Evolutionary conservation across 2,797 vertebrate genomes (phyloP), one percentile per base, ranked within the genome.

Genomic region (Leuciscus waleckii): DNA sequence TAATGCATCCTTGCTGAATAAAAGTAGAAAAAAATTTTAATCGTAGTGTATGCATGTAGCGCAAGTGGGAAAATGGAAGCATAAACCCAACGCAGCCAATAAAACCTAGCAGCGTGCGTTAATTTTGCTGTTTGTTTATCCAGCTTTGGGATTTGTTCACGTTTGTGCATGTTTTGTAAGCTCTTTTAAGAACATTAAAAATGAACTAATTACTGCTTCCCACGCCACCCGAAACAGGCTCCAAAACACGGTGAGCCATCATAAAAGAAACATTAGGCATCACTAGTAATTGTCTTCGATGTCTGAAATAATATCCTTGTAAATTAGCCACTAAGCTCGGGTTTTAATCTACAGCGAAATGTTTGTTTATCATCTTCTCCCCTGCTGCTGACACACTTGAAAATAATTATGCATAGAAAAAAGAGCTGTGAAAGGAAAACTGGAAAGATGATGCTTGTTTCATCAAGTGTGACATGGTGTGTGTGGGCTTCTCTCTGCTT

Each of bases 221-320:
- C 35, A 49, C 26, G 26, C 17, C 58, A 51, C 49, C 21, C 11
- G 13, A 56, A 70, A 69, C 6, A 39, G 8, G 43, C 61, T 81
- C 10, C 29, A n/a, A 56, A 78, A 70, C 71, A 84, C 58, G 82
- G 49, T 35, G 74, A 78, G 65, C 19, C 51, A 37, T 84, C 75
- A 79, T 79, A 69, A 79, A 84, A 79, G 83, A 29, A 79, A 71
- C 83, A 84, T 84, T 84, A 84, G 51, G 51, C 79, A 70, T 79
- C 26, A n/a, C 75, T n/a, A 70, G 37, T 79, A 70, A 84, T 78
- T 69, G 49, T 69, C 74, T 77, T 69, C 63, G 5, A 43, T 84
- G 63, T 84, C 65, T 69, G 74, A 69, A 84, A 84, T 84, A 77
- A 84, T 79, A 68, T 61, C 65, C 49, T 35, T 78, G 65, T 26